These are phyloP conservation scores for Synchiropus splendidus DNA, from an alignment of 2,113 vertebrate species.

Conservation along the genomic window DNA sequence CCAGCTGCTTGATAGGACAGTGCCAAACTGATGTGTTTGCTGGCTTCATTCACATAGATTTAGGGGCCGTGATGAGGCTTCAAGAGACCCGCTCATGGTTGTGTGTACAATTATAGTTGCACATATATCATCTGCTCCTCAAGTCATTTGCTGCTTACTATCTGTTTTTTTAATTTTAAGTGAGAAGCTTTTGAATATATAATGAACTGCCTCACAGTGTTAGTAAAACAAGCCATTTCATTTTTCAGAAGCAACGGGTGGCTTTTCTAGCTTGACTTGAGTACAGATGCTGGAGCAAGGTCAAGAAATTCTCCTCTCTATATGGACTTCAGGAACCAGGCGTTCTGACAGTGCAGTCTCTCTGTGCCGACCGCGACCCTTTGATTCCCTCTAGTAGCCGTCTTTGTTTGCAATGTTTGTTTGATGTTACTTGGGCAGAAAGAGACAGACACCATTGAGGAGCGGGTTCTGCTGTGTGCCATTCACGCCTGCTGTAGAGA, in stretches of 20 bases:
- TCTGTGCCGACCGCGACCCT: constrained; percentile 39
- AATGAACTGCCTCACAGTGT: too few species aligned
- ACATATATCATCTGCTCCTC: too few species aligned
- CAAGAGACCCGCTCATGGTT: too few species aligned
- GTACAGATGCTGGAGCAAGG: too few species aligned
- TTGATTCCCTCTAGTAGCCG: constrained; percentile 46
- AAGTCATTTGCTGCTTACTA: too few species aligned
- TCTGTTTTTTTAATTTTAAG: too few species aligned
- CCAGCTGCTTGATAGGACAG: constrained; percentile 8
- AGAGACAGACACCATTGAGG: constrained; percentile 62
- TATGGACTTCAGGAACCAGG: constrained; percentile 14
- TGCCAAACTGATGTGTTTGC: not conserved
- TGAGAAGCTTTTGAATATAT: too few species aligned
- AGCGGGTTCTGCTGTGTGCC: constrained; percentile 53
- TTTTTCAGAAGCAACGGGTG: constrained; percentile 40
- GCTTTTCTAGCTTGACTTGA: not conserved
- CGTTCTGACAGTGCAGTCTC: constrained; percentile 22
- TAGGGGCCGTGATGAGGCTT: too few species aligned
- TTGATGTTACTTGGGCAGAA: constrained; percentile 62
- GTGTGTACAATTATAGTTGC: too few species aligned
- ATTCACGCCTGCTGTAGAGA: constrained; percentile 61
- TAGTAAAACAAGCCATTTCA: too few species aligned
- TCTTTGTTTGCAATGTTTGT: constrained; percentile 60
- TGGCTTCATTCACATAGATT: too few species aligned
- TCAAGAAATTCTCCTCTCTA: too few species aligned